Evolutionary conservation across 2,888 invertebrate genomes (phyloP).

Genomic region (Ceramica pisi): DNA sequence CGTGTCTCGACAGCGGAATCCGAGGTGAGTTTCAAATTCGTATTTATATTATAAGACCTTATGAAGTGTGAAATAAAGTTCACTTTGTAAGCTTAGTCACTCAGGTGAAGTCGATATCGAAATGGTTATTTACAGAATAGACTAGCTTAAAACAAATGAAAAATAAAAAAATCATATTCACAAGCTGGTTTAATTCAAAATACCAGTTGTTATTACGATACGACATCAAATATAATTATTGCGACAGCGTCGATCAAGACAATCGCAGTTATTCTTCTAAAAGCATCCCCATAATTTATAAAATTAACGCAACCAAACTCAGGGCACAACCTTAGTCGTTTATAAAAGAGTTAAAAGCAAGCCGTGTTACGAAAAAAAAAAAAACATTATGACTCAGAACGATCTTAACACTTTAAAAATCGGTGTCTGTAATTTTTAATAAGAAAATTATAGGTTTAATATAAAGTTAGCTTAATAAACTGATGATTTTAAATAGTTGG

Average conservation of each 20-base stretch:
- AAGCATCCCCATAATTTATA: neutral
- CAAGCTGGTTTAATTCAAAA: no score
- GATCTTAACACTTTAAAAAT: slow-evolving; percentile 76
- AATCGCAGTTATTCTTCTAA: neutral
- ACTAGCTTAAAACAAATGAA: no score
- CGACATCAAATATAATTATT: neutral
- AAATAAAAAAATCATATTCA: no score
- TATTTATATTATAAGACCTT: no score
- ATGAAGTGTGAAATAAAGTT: no score
- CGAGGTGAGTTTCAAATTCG: no score
- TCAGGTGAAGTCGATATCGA: no score
- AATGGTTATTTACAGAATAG: no score
- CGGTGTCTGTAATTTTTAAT: slow-evolving; percentile 74
- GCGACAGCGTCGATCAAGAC: neutral
- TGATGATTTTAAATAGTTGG: slow-evolving; percentile 55
- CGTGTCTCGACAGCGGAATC: no score
- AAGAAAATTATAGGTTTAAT: slow-evolving; percentile 74
- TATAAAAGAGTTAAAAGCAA: slow-evolving; percentile 63
- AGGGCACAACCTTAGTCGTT: slow-evolving; percentile 24
- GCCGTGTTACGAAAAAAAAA: slow-evolving; percentile 68
- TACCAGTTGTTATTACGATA: neutral
- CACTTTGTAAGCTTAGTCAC: no score
- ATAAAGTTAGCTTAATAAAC: slow-evolving; percentile 57
- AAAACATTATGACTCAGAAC: slow-evolving; percentile 68
- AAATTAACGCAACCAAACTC: slow-evolving; percentile 32